A percentile compares a stretch with the other conserved stretches of the same genome.
These are phyloP conservation scores for Labeo rohita DNA, from an alignment of 2,113 vertebrate species.

Conservation along the genomic window DNA sequence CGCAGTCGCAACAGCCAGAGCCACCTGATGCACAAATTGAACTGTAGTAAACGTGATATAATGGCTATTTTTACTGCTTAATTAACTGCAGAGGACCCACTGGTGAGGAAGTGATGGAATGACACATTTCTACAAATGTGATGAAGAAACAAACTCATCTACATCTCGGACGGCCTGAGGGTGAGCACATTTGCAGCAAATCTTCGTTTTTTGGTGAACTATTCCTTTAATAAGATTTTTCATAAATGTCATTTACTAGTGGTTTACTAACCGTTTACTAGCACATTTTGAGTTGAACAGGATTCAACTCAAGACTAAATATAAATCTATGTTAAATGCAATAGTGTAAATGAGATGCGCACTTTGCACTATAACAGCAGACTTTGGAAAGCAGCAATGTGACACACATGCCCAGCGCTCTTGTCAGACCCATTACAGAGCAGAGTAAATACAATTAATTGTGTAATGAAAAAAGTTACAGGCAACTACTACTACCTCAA, in stretches of 20 bases:
- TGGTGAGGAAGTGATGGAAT: background rate
- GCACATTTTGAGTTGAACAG: background rate
- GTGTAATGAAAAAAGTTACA: background rate
- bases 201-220: background rate
- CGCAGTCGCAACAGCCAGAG: no score
- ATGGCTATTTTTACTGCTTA: no score
- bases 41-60: no score
- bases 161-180: background rate
- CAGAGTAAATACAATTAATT: background rate
- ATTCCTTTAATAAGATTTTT: background rate
- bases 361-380: background rate
- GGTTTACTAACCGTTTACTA: background rate
- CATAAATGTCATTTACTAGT: background rate
- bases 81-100: no score
- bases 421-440: background rate
- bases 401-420: background rate
- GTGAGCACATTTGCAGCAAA: background rate
- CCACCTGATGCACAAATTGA: no score
- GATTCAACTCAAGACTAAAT: background rate
- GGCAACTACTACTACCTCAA: slow-evolving; percentile 76
- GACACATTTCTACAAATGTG: background rate
- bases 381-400: background rate
- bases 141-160: background rate
- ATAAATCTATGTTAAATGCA: background rate
- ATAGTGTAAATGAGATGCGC: background rate